Conservation (phyloP, 2,888 invertebrate species). For the Nymphalis urticae region DNA sequence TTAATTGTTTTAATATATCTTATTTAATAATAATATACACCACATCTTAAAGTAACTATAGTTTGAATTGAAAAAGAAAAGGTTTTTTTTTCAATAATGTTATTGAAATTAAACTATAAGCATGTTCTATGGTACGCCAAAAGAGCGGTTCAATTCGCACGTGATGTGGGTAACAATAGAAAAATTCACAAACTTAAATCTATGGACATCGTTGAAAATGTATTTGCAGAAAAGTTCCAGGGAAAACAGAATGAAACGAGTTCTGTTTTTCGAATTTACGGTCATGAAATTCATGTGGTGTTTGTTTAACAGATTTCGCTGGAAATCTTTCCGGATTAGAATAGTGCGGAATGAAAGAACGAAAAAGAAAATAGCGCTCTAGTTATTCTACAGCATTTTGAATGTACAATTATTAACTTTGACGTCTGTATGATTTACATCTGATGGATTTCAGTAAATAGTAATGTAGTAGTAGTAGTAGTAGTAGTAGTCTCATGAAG, state of each 20-base stretch:
- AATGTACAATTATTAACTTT: no score
- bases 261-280: not conserved
- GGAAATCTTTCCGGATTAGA: not conserved
- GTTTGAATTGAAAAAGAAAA: no score
- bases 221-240: not conserved
- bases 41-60: no score
- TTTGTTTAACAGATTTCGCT: not conserved
- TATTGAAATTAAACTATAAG: not conserved
- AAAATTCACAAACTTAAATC: not conserved
- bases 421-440: no score
- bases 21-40: no score
- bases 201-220: not conserved
- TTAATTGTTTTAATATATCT: no score
- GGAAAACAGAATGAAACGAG: not conserved
- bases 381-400: no score
- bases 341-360: not conserved
- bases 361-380: no score
- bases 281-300: not conserved
- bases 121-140: not conserved
- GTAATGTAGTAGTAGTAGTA: no score
- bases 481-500: no score
- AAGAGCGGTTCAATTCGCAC: not conserved
- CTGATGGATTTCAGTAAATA: no score
- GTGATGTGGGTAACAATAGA: not conserved
- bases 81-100: not conserved